Percentiles rank a stretch among this genome's conserved stretches.
phyloP scores from a whole-genome alignment of 2,888 invertebrate species.

The Dysmachus trigonus region DNA sequence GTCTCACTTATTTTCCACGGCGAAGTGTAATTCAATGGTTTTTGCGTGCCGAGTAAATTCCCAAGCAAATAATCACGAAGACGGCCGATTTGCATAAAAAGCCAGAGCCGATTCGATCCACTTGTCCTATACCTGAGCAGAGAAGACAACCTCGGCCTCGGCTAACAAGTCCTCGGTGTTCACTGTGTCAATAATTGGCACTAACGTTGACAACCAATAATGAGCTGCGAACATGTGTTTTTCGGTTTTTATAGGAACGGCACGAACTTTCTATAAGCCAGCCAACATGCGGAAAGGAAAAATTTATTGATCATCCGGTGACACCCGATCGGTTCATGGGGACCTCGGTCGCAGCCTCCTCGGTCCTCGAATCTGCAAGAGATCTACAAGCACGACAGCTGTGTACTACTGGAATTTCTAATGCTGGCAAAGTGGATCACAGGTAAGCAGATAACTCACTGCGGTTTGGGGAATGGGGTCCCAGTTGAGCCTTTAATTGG shows the following conservation, averaged over 20 bases:
- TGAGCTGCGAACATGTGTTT: slow-evolving; percentile 41
- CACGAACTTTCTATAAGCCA: slow-evolving; percentile 23
- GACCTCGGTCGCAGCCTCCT: neutral
- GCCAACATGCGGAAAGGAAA: neutral
- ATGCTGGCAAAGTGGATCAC: slow-evolving; percentile 5
- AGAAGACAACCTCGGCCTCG: neutral
- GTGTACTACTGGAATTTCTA: slow-evolving; percentile 12
- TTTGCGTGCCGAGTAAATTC: slow-evolving; percentile 31
- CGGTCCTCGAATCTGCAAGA: slow-evolving; percentile 6
- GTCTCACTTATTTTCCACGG: slow-evolving; percentile 21
- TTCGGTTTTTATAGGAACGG: slow-evolving; percentile 27
- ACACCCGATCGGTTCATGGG: slow-evolving; percentile 1
- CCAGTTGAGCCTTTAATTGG: neutral
- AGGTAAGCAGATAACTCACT: neutral
- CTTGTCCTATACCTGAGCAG: slow-evolving; percentile 17
- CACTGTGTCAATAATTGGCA: slow-evolving; percentile 42
- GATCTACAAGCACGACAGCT: slow-evolving; percentile 8
- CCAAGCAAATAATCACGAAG: slow-evolving; percentile 25
- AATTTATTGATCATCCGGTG: slow-evolving; percentile 6
- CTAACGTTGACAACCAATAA: slow-evolving; percentile 40
- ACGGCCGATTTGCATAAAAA: slow-evolving; percentile 35
- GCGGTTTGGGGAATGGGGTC: neutral
- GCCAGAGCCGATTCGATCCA: slow-evolving; percentile 18
- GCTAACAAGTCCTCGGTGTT: slow-evolving; percentile 12
- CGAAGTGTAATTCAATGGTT: slow-evolving; percentile 32